These are phyloP conservation scores for Hippocampus abdominalis DNA, from an alignment of 2,113 vertebrate species.

Conservation along the genomic window DNA sequence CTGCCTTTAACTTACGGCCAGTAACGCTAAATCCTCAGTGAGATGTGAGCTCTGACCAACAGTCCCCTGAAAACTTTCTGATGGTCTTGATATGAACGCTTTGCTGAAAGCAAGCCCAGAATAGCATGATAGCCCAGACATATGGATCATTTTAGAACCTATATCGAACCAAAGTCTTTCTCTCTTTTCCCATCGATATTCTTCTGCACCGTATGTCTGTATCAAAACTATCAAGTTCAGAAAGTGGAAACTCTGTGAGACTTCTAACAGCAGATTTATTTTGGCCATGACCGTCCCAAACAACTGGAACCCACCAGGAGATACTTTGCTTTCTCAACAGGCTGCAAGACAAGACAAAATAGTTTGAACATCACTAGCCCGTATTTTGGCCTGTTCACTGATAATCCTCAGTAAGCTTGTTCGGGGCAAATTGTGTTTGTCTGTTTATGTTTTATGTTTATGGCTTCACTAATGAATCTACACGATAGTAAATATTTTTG, in stretches of 20 bases:
- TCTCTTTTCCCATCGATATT: constrained; percentile 2
- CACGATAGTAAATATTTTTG: background rate
- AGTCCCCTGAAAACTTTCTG: background rate
- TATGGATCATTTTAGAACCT: background rate
- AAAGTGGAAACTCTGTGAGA: constrained; percentile 2
- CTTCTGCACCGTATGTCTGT: background rate
- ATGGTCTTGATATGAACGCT: background rate
- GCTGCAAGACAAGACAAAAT: constrained; percentile 5
- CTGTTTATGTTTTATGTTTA: background rate
- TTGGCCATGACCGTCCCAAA: constrained; percentile 1
- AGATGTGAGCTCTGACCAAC: background rate
- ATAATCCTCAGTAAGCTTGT: constrained; percentile 1
- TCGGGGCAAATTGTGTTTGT: background rate
- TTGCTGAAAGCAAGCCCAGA: background rate
- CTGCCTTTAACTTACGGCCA: background rate
- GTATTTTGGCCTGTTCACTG: background rate
- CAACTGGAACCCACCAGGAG: constrained; percentile 8
- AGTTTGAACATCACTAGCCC: constrained; percentile 6
- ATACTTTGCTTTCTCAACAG: constrained; percentile 20
- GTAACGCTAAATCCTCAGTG: background rate
- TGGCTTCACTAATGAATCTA: background rate
- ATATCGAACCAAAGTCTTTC: constrained; percentile 6
- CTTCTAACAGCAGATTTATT: constrained; percentile 9
- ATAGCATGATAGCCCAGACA: background rate
- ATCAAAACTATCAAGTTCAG: background rate